Percentiles rank a stretch among this genome's conserved stretches.
Evolutionary conservation across 2,113 vertebrate species (phyloP).

Genomic region (Mesocricetus auratus): DNA sequence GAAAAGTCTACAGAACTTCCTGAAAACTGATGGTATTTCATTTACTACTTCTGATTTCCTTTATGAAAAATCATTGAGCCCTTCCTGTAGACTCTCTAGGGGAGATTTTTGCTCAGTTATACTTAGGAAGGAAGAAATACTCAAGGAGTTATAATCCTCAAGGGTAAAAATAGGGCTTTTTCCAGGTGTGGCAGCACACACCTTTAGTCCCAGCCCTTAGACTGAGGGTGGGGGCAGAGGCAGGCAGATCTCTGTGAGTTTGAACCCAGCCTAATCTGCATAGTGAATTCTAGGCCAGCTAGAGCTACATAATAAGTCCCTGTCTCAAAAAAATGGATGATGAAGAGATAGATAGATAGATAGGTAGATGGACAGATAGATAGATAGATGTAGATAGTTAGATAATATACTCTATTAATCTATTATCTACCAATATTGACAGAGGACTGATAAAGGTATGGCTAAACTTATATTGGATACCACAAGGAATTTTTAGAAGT

Average conservation of each 20-base stretch:
- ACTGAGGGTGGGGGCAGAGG: not conserved
- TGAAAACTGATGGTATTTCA: constrained; percentile 56
- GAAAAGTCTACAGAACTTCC: not conserved
- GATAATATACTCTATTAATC: not conserved
- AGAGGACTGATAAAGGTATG: not conserved
- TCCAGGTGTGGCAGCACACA: not conserved
- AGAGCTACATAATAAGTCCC: not conserved
- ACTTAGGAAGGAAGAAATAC: not conserved
- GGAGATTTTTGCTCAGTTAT: not conserved
- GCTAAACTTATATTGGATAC: not conserved
- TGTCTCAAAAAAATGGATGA: not conserved
- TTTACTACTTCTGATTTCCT: constrained; percentile 27
- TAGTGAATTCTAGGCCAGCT: not conserved
- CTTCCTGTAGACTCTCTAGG: not conserved
- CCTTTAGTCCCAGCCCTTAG: not conserved
- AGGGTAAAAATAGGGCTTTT: not conserved
- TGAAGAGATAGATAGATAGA: not conserved
- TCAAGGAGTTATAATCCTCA: not conserved
- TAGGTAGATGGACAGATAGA: not conserved
- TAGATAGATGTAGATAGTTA: not conserved
- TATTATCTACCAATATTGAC: not conserved
- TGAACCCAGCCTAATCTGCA: not conserved
- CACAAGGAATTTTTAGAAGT: not conserved
- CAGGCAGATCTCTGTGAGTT: not conserved
- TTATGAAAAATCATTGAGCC: constrained; percentile 15